Percentiles rank a stretch among this genome's conserved stretches.
Conservation (phyloP, 2,888 invertebrate species). For the Pycnomerus fuliginosus region DNA sequence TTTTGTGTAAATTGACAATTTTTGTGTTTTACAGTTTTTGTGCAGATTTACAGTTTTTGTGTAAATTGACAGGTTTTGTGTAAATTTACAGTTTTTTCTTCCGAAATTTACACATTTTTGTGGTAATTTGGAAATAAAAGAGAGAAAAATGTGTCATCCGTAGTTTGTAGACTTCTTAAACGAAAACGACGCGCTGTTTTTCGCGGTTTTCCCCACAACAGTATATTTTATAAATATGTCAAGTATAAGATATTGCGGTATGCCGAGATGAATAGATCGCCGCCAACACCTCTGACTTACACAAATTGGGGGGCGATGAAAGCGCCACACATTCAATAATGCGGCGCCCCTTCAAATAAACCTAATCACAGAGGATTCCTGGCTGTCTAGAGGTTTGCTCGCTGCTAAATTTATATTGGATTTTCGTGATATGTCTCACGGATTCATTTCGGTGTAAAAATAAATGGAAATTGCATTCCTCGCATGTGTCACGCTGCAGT, state of each 20-base stretch:
- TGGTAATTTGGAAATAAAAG: no score
- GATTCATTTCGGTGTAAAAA: background rate
- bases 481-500: no score
- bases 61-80: no score
- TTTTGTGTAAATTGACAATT: no score
- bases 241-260: conserved; percentile 22
- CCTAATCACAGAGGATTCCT: conserved; percentile 1
- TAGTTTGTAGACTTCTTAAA: no score
- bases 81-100: no score
- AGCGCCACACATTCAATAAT: conserved; percentile 17
- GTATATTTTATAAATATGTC: conserved; percentile 32
- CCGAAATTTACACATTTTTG: no score
- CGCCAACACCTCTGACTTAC: conserved; percentile 24
- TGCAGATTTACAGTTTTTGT: no score
- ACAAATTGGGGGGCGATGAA: conserved; percentile 26
- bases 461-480: conserved; percentile 7
- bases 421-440: background rate
- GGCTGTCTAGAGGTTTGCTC: background rate
- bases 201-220: conserved; percentile 17
- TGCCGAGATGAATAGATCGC: conserved; percentile 20
- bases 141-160: no score
- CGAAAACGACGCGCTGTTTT: conserved; percentile 5
- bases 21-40: no score
- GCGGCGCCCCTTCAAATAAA: conserved; percentile 13
- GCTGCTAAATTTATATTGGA: background rate